Evolutionary conservation across 2,888 invertebrate species (phyloP).

Genomic region (Tubulanus polymorphus): DNA sequence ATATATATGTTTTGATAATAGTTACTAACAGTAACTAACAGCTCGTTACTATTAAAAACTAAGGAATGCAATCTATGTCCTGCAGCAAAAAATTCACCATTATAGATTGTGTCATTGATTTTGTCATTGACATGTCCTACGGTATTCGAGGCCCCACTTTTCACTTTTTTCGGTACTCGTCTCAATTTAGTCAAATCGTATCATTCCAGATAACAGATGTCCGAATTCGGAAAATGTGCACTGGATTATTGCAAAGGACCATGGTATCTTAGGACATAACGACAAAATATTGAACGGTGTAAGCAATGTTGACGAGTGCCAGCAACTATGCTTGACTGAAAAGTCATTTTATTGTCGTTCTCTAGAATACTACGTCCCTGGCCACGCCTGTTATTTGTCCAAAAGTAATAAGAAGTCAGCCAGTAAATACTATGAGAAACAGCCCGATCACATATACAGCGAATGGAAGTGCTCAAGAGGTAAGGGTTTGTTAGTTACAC

Average conservation of each 20-base stretch:
- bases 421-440: background rate
- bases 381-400: background rate
- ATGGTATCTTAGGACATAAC: background rate
- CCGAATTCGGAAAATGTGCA: background rate
- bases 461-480: background rate
- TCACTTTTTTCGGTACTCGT: too few relatives aligned
- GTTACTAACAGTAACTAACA: too few relatives aligned
- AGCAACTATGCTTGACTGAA: background rate
- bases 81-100: too few relatives aligned
- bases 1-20: too few relatives aligned
- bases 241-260: background rate
- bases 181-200: too few relatives aligned
- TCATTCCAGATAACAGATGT: background rate
- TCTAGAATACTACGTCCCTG: background rate
- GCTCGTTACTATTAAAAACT: too few relatives aligned
- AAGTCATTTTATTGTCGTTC: background rate
- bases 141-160: too few relatives aligned
- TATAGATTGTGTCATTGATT: too few relatives aligned
- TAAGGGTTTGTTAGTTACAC: background rate
- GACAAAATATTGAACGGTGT: background rate
- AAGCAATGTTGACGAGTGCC: background rate
- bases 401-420: background rate
- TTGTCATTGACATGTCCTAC: too few relatives aligned
- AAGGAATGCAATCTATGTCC: too few relatives aligned
- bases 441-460: background rate